phyloP scores from a whole-genome alignment of 2,888 invertebrate genomes.

The Brachycybe producta region DNA sequence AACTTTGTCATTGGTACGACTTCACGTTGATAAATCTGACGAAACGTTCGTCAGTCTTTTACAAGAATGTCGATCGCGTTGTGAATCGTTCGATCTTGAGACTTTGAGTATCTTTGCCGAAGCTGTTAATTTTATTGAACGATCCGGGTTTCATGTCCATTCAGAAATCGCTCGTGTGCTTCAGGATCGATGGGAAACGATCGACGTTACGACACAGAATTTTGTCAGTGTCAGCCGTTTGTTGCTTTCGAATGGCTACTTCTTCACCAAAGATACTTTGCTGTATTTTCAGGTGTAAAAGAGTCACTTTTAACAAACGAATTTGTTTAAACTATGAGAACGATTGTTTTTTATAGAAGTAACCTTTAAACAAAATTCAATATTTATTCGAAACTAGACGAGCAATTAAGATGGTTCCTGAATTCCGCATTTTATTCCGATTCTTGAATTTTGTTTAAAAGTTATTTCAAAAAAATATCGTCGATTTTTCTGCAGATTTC shows the following conservation, averaged over 20 bases:
- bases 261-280: slow-evolving; percentile 8
- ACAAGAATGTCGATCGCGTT: slow-evolving; percentile 8
- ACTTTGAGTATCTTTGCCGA: not conserved
- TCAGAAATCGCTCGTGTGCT: not conserved
- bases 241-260: slow-evolving; percentile 8
- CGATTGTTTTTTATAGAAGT: too few species aligned
- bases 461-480: too few species aligned
- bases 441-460: too few species aligned
- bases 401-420: too few species aligned
- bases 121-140: slow-evolving; percentile 6
- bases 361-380: too few species aligned
- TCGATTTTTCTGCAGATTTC: too few species aligned
- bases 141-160: slow-evolving; percentile 8
- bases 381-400: too few species aligned
- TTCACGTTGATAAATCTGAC: slow-evolving; percentile 3
- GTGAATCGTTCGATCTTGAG: slow-evolving; percentile 7
- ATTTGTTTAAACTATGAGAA: too few species aligned
- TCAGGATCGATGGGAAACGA: not conserved
- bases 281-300: not conserved
- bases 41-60: not conserved
- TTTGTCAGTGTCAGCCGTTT: slow-evolving; percentile 1
- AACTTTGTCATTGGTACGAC: not conserved
- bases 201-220: slow-evolving; percentile 4
- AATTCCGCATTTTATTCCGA: too few species aligned
- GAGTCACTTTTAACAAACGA: too few species aligned